A percentile compares a stretch with the other conserved stretches of the same genome.
Conservation (phyloP, 2,113 vertebrate genomes). For the Forbesichthys papilliferus region DNA sequence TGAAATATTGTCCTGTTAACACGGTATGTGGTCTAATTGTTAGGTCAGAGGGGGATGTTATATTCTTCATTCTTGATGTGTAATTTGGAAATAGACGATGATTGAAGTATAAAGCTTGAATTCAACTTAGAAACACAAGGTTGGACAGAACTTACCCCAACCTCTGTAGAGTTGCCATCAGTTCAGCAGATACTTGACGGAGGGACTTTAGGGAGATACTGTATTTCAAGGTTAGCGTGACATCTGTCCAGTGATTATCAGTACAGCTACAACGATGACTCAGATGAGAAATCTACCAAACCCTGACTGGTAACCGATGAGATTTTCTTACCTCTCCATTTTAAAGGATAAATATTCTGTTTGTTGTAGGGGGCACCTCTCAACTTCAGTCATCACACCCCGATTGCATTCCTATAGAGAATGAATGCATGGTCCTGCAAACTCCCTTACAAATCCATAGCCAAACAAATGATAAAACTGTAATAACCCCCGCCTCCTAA, state of each 20-base stretch:
- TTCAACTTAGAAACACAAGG: background rate
- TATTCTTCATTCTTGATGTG: background rate
- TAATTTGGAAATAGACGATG: background rate
- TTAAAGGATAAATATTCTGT: slow-evolving; percentile 69
- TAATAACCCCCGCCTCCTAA: too few species aligned
- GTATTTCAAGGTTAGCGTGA: background rate
- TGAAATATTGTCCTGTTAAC: background rate
- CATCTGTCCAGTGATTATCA: slow-evolving; percentile 39
- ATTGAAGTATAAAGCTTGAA: background rate
- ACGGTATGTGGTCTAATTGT: background rate
- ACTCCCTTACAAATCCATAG: too few species aligned
- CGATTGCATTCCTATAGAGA: slow-evolving; percentile 57
- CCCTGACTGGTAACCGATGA: slow-evolving; percentile 9
- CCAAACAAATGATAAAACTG: too few species aligned
- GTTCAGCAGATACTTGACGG: slow-evolving; percentile 18
- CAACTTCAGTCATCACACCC: slow-evolving; percentile 47
- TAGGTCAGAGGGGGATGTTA: too few species aligned
- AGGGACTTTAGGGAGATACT: slow-evolving; percentile 24
- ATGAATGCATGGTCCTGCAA: slow-evolving; percentile 23
- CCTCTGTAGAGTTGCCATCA: background rate
- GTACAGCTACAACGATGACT: slow-evolving; percentile 37
- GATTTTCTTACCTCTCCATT: slow-evolving; percentile 52
- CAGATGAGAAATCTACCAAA: slow-evolving; percentile 39
- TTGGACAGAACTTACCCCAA: background rate
- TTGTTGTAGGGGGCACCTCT: slow-evolving; percentile 49